Percentiles rank a stretch among this genome's conserved stretches.
Evolutionary conservation across 2,888 invertebrate genomes (phyloP).

Genomic region (Cantharis lateralis): DNA sequence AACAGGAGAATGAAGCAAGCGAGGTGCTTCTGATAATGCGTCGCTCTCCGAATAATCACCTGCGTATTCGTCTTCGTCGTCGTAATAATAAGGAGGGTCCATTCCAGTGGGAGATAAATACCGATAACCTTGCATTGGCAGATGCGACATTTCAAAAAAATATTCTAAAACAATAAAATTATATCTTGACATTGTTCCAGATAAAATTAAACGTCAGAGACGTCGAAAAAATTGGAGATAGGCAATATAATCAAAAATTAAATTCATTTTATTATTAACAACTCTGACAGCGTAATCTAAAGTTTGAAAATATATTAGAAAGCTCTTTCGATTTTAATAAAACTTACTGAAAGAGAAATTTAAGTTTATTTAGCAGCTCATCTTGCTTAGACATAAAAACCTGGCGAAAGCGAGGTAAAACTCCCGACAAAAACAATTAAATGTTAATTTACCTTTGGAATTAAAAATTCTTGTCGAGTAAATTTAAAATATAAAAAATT

Average conservation of each 20-base stretch:
- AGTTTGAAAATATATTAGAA: constrained; percentile 14
- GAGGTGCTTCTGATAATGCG: constrained; percentile 31
- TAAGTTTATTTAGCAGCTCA: not conserved
- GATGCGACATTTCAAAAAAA: constrained; percentile 3
- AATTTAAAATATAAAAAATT: not conserved
- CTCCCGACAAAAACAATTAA: constrained; percentile 9
- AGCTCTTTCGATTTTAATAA: constrained; percentile 16
- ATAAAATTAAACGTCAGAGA: not conserved
- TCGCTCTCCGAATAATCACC: constrained; percentile 44
- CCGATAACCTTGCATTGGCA: not conserved
- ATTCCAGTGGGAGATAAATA: constrained; percentile 7
- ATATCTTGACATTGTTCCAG: not conserved
- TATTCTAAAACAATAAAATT: not conserved
- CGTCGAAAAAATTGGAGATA: not conserved
- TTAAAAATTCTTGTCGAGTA: constrained; percentile 3
- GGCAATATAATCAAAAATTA: not conserved
- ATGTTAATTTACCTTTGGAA: constrained; percentile 13
- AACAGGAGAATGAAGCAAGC: constrained; percentile 25
- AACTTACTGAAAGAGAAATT: constrained; percentile 3
- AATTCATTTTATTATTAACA: constrained; percentile 11
- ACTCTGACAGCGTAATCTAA: constrained; percentile 20
- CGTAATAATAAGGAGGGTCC: constrained; percentile 36
- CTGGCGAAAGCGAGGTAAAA: not conserved
- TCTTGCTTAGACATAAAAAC: not conserved
- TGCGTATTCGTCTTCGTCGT: constrained; percentile 39